phyloP scores from a whole-genome alignment of 2,113 vertebrate genomes.

The Narcine bancroftii region DNA sequence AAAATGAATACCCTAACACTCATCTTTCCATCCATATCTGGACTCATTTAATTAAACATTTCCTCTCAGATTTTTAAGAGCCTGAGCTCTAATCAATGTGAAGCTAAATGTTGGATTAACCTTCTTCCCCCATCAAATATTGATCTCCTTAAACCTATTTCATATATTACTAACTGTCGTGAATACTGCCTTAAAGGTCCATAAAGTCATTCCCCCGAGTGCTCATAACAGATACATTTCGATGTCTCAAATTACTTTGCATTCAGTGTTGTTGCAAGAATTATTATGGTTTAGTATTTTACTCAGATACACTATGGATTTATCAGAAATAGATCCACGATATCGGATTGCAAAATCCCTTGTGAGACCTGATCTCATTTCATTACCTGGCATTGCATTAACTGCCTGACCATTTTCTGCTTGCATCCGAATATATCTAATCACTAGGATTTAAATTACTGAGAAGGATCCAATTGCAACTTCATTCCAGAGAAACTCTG shows the following conservation, averaged over 20 bases:
- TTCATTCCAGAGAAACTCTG: background rate
- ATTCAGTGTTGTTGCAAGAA: background rate
- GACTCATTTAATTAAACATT: background rate
- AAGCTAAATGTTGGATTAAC: background rate
- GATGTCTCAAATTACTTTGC: background rate
- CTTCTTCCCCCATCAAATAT: background rate
- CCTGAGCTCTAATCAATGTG: background rate
- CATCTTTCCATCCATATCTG: background rate
- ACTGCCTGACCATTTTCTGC: background rate
- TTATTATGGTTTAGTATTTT: background rate
- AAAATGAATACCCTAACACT: background rate
- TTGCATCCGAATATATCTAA: background rate
- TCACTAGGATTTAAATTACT: constrained; percentile 8
- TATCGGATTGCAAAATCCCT: constrained; percentile 14
- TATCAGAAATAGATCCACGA: constrained; percentile 1
- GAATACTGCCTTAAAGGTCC: background rate
- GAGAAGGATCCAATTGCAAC: constrained; percentile 3
- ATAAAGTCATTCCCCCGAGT: background rate
- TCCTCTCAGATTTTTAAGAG: background rate
- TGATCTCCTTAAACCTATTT: background rate
- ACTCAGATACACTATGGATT: background rate
- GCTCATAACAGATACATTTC: background rate
- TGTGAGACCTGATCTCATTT: constrained; percentile 30
- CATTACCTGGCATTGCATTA: constrained; percentile 14
- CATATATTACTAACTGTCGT: background rate